Evolutionary conservation across 2,113 vertebrate species (phyloP), one percentile per base, ranked within the genome.

Genomic region (Saguinus imperator): DNA sequence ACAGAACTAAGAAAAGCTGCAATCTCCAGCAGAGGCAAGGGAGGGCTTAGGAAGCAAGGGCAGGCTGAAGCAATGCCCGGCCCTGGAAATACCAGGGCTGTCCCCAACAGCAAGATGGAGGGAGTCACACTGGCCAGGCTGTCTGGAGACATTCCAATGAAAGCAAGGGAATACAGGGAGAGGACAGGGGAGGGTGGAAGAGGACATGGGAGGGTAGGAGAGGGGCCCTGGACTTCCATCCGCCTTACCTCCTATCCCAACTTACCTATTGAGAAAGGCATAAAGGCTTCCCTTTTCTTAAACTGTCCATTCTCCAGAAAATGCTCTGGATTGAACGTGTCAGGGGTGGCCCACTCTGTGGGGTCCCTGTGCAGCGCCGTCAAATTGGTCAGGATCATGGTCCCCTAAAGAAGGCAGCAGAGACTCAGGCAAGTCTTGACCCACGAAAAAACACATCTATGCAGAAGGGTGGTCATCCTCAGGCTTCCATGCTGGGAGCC

Each of bases 261-360:
- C 92, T 97, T 96, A 99, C 99, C 99, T 98, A 99, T 97, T 96
- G 99, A 99, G 98, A 99, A 99, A 18, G 99, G 99, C 87, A 99
- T 91, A 97, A 99, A 99, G 91, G 99, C 98, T 3, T 99, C 99
- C 83, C 94, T 98, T 95, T 98, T 99, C 90, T 98, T 98, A 96
- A 99, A 99, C 89, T 98, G 98, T 80, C 99, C 99, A 12, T 99
- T 98, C 80, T 99, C 99, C 98, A 99, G 98, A 97, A 99, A 99
- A 96, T 99, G 99, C 58, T 98, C 98, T 0, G 99, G 99, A 95
- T 99, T 99, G 98, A 99, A 99, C 3, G 83, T 97, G 86, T 99
- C 97, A 1, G 99, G 99, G 25, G 98, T 99, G 73, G 98, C 98
- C 99, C 99, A 99, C 93, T 99, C 99, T 0, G 96, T 94, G 37